These are phyloP conservation scores for Psilopsiagon aurifrons DNA, from an alignment of 2,113 vertebrate genomes.

Conservation along the genomic window DNA sequence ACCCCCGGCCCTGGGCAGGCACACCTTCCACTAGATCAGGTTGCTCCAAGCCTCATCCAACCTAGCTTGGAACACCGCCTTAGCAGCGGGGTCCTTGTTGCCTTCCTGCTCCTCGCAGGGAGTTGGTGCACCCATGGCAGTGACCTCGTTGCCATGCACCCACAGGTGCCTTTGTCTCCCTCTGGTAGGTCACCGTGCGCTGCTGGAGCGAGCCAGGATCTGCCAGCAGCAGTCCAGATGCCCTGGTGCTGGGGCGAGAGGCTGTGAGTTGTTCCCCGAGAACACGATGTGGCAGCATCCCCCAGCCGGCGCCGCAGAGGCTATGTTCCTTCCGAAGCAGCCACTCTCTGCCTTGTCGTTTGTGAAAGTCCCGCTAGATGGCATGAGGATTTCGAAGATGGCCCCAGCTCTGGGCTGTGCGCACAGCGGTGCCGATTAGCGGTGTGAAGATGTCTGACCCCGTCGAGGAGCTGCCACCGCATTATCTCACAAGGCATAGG, in stretches of 20 bases:
- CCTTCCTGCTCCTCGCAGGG: background rate
- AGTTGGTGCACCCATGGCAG: background rate
- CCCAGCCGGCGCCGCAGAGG: rapidly evolving
- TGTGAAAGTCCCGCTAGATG: constrained; percentile 40
- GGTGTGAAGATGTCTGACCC: rapidly evolving
- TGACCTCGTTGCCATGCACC: background rate
- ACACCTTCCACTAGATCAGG: background rate
- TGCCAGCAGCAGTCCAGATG: background rate
- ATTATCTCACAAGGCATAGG: background rate
- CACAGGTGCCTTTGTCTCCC: background rate
- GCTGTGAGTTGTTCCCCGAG: background rate
- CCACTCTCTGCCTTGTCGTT: background rate
- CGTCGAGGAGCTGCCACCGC: background rate
- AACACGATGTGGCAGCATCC: rapidly evolving
- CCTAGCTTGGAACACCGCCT: background rate
- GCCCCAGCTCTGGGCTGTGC: background rate
- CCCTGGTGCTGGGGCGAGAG: too few species aligned
- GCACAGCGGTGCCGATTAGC: rapidly evolving
- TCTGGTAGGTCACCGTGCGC: background rate
- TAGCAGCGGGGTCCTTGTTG: background rate
- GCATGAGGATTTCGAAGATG: background rate
- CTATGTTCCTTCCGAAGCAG: background rate
- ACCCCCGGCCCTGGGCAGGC: background rate
- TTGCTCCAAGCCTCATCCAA: background rate
- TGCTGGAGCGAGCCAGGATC: background rate